Percentiles rank a stretch among this genome's conserved stretches.
Evolutionary conservation across 2,113 vertebrate species (phyloP).

Genomic region (Capreolus pygargus): DNA sequence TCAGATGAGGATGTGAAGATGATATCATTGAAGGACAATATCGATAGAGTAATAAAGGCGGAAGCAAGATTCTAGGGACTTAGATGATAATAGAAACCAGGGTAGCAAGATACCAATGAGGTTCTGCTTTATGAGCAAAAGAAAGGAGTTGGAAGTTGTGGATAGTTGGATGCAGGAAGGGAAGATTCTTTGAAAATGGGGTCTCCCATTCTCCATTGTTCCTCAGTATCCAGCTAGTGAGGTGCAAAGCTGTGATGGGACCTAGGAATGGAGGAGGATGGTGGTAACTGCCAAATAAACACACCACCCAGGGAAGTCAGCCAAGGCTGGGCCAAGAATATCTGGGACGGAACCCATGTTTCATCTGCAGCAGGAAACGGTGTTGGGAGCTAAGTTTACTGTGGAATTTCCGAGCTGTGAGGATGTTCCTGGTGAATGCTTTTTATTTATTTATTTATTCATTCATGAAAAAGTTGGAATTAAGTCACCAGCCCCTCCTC

Average conservation of each 20-base stretch:
- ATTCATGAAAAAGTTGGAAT: constrained; percentile 68
- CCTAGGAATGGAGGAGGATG: constrained; percentile 15
- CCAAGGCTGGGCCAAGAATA: constrained; percentile 69
- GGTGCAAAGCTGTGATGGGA: background rate
- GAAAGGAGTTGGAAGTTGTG: background rate
- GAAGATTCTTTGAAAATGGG: background rate
- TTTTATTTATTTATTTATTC: constrained; percentile 74
- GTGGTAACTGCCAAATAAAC: constrained; percentile 53
- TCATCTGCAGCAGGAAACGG: constrained; percentile 68
- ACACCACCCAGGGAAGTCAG: constrained; percentile 52
- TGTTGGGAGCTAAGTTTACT: constrained; percentile 54
- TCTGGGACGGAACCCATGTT: constrained; percentile 68
- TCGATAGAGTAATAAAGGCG: background rate
- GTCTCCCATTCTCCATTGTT: background rate
- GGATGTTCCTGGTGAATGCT: constrained; percentile 54
- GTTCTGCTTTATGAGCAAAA: background rate
- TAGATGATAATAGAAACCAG: background rate
- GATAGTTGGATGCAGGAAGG: background rate
- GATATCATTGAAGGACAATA: background rate
- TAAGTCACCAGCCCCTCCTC: background rate
- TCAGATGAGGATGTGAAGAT: background rate
- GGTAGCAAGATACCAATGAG: background rate
- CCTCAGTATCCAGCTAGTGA: background rate
- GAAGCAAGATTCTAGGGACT: background rate
- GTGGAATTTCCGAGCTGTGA: constrained; percentile 73